phyloP scores from a whole-genome alignment of 2,797 vertebrate species.

The Coregonus ussuriensis region DNA sequence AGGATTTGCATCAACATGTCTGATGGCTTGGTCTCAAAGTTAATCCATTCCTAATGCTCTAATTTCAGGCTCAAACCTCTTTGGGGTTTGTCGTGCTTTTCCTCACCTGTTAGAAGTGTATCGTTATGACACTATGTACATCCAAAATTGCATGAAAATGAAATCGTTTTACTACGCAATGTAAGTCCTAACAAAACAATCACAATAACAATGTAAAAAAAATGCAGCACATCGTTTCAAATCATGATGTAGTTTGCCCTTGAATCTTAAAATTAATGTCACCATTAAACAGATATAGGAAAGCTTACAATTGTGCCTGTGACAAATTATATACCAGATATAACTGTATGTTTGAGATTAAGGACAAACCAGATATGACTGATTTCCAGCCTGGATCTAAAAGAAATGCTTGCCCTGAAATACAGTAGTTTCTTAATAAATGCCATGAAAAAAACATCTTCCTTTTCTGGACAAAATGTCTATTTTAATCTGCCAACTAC shows the following conservation, averaged over 20 bases:
- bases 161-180: no score
- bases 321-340: slow-evolving; percentile 11
- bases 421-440: slow-evolving; percentile 12
- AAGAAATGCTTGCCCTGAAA: slow-evolving; percentile 29
- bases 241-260: slow-evolving; percentile 16
- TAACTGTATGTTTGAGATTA: background rate
- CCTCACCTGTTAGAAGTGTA: slow-evolving; percentile 38
- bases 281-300: slow-evolving; percentile 7
- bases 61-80: slow-evolving; percentile 56
- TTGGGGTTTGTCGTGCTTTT: slow-evolving; percentile 54
- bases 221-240: background rate
- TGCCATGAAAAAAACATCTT: slow-evolving; percentile 14
- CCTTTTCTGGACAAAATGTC: slow-evolving; percentile 17
- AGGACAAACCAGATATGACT: slow-evolving; percentile 1
- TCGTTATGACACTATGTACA: slow-evolving; percentile 48
- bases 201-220: slow-evolving; percentile 19
- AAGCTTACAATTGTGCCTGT: slow-evolving; percentile 10
- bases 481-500: background rate
- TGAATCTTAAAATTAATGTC: slow-evolving; percentile 4
- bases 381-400: background rate
- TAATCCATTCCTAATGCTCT: slow-evolving; percentile 58
- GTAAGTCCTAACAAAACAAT: slow-evolving; percentile 18
- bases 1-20: slow-evolving; percentile 24
- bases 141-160: slow-evolving; percentile 38
- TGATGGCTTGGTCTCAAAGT: slow-evolving; percentile 29